Evolutionary conservation across 1,140 invertebrate species (phyloP).

Genomic region (Drosophila jambulina): DNA sequence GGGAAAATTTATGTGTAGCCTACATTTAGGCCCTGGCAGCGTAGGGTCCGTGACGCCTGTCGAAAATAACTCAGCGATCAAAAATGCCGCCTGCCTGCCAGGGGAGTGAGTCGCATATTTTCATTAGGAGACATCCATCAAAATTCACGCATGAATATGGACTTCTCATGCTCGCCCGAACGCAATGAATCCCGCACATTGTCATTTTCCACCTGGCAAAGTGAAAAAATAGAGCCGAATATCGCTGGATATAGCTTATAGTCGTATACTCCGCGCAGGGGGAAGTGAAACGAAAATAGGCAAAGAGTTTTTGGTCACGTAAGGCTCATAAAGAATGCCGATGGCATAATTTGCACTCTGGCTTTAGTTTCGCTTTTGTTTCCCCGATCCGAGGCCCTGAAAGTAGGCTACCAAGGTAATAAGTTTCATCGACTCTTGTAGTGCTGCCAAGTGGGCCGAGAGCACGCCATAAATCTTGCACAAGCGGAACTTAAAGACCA

Average conservation of each 20-base stretch:
- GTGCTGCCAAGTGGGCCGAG: constrained; percentile 57
- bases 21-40: constrained; percentile 57
- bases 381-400: constrained; percentile 25
- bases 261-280: constrained; percentile 3
- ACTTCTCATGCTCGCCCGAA: constrained; percentile 59
- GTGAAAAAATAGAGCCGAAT: constrained; percentile 25
- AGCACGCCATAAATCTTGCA: constrained; percentile 59
- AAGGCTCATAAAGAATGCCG: constrained; percentile 71
- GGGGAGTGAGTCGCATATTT: constrained; percentile 57
- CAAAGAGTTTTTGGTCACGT: constrained; percentile 80
- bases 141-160: constrained; percentile 69
- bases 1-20: constrained; percentile 59
- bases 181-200: constrained; percentile 45
- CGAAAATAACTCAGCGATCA: constrained; percentile 60
- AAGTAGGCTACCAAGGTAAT: constrained; percentile 71
- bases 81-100: constrained; percentile 33
- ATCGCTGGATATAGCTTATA: constrained; percentile 42
- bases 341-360: constrained; percentile 71
- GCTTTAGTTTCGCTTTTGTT: constrained; percentile 50
- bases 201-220: constrained; percentile 54
- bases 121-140: constrained; percentile 76
- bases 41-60: constrained; percentile 32
- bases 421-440: constrained; percentile 50
- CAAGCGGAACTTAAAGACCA: constrained; percentile 26
- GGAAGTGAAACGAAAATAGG: constrained; percentile 35